Evolutionary conservation across 2,797 vertebrate species (phyloP).

Genomic region (Sebastes itinus): DNA sequence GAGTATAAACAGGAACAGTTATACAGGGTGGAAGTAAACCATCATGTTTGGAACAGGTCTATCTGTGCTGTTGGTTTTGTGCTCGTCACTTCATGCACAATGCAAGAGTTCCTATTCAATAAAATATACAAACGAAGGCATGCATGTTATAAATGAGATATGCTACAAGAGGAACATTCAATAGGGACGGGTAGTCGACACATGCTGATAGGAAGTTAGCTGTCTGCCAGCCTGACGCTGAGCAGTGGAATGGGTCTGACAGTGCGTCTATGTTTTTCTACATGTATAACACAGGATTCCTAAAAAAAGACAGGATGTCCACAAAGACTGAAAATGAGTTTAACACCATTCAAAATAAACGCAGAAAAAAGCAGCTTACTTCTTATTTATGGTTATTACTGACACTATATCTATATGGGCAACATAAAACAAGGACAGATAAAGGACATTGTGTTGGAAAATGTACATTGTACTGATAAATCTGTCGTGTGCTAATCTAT

Average conservation of each 20-base stretch:
- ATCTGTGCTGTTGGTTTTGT: background rate
- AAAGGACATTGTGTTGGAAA: background rate
- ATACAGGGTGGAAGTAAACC: background rate
- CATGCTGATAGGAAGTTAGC: constrained; percentile 40
- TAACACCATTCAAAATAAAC: background rate
- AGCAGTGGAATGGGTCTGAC: constrained; percentile 2
- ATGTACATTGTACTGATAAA: background rate
- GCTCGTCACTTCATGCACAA: background rate
- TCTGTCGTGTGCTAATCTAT: background rate
- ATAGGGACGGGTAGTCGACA: background rate
- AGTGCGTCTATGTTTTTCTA: background rate
- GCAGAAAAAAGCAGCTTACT: background rate
- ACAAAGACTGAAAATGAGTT: background rate
- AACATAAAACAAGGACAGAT: background rate
- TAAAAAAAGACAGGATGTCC: background rate
- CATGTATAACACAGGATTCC: background rate
- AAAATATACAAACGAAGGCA: constrained; percentile 30
- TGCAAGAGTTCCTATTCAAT: background rate
- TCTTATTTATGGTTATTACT: background rate
- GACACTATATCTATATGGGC: too few species aligned
- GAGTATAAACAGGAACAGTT: background rate
- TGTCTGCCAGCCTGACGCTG: background rate
- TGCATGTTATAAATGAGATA: constrained; percentile 19
- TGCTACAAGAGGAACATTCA: constrained; percentile 20
- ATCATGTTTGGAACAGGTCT: background rate